Conservation (phyloP, 92 coral and sea anemone genomes). For the Zoanthus sansibaricus region DNA sequence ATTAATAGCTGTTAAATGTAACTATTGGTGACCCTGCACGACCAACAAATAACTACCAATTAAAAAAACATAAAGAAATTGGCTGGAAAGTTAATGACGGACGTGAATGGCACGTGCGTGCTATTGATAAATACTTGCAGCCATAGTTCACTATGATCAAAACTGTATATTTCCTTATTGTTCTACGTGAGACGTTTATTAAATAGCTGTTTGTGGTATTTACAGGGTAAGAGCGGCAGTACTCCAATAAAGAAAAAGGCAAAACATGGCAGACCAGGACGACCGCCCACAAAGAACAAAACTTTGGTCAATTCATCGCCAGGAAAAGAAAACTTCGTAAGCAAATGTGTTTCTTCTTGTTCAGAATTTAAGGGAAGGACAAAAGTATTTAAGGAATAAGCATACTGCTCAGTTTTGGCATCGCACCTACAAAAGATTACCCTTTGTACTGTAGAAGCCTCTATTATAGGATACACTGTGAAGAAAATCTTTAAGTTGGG, state of each 20-base stretch:
- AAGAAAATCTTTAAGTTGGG: no score
- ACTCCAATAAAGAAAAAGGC: slow-evolving; percentile 91
- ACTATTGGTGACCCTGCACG: no score
- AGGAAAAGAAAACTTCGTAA: slow-evolving; percentile 92
- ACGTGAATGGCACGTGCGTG: no score
- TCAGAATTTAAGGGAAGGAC: not conserved
- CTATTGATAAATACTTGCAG: no score
- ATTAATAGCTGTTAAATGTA: no score
- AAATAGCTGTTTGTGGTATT: not conserved
- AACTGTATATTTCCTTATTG: no score
- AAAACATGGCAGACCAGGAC: slow-evolving; percentile 85
- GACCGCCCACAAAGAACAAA: slow-evolving; percentile 90
- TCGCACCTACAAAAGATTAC: not conserved
- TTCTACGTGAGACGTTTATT: no score
- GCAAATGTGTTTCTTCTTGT: not conserved
- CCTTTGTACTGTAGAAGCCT: not conserved
- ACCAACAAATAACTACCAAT: no score
- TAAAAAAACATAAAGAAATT: no score
- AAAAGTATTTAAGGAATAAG: not conserved
- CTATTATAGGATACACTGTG: no score
- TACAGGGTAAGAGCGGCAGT: slow-evolving; percentile 77
- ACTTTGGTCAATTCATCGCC: slow-evolving; percentile 81
- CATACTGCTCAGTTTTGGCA: not conserved
- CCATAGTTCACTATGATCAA: no score
- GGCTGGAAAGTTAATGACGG: no score